phyloP scores from a whole-genome alignment of 2,113 vertebrate species.

The Stercorarius parasiticus region DNA sequence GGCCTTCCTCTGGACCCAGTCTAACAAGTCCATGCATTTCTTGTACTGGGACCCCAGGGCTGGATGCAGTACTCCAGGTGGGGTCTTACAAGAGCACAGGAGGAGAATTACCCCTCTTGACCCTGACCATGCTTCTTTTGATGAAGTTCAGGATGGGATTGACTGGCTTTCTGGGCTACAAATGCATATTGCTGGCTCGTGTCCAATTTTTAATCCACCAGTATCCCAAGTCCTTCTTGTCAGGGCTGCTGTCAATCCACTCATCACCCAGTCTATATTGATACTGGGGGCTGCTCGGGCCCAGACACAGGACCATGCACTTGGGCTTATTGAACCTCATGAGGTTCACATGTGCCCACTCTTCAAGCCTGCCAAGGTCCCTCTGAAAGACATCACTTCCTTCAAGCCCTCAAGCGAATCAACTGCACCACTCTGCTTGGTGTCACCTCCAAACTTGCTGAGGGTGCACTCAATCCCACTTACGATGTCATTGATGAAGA shows the following conservation, averaged over 20 bases:
- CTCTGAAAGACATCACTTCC: not conserved
- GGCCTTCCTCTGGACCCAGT: rapidly evolving
- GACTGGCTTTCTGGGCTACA: not conserved
- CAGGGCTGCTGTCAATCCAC: not conserved
- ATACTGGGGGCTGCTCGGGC: not conserved
- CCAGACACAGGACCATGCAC: not conserved
- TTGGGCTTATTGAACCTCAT: not conserved
- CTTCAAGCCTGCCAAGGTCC: not conserved
- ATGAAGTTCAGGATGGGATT: not conserved
- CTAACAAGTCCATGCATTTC: not conserved
- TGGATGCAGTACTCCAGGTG: not conserved
- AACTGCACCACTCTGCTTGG: not conserved
- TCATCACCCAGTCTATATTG: not conserved
- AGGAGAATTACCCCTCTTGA: not conserved
- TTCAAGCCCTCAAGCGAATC: not conserved
- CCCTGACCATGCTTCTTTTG: not conserved
- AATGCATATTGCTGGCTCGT: not conserved
- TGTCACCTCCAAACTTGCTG: not conserved
- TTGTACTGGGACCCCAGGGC: not conserved
- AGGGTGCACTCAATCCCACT: not conserved
- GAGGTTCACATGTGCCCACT: rapidly evolving
- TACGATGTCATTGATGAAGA: not conserved
- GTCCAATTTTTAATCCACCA: not conserved
- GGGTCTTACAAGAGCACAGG: not conserved
- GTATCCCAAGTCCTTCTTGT: not conserved